A percentile compares a stretch with the other conserved stretches of the same genome.
phyloP scores from a whole-genome alignment of 2,797 vertebrate species.

The Gadopsis marmoratus region DNA sequence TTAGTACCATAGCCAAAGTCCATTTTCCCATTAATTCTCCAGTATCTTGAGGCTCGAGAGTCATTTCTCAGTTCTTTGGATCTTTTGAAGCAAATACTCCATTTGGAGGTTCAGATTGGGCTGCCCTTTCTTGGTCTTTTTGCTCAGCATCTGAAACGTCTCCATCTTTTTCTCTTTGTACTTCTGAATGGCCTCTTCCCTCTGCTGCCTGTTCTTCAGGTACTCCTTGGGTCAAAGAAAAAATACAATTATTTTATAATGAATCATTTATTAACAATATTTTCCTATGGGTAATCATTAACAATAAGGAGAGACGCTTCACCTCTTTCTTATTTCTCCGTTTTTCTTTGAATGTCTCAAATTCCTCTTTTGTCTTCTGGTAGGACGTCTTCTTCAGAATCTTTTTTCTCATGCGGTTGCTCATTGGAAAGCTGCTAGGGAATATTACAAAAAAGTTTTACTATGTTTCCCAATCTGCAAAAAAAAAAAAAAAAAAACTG shows the following conservation, averaged over 20 bases:
- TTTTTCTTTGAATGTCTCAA: constrained; percentile 86
- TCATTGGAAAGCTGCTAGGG: constrained; percentile 73
- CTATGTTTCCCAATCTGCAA: background rate
- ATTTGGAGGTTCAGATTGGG: constrained; percentile 96
- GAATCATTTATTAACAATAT: too few species aligned
- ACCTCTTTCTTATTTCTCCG: constrained; percentile 91
- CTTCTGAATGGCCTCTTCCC: constrained; percentile 88
- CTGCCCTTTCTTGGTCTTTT: constrained; percentile 96
- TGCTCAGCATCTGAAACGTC: constrained; percentile 90
- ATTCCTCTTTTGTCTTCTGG: constrained; percentile 93
- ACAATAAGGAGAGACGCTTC: constrained; percentile 1
- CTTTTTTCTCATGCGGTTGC: constrained; percentile 81
- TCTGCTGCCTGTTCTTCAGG: constrained; percentile 87
- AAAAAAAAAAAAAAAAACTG: too few species aligned
- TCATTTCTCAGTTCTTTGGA: constrained; percentile 84
- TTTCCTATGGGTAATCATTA: background rate
- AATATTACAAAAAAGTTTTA: background rate
- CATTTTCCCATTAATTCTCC: background rate
- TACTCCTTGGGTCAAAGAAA: constrained; percentile 83
- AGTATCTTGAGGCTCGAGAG: background rate
- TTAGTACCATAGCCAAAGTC: background rate
- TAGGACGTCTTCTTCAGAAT: constrained; percentile 89
- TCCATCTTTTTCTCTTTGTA: constrained; percentile 95
- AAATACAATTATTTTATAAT: too few species aligned
- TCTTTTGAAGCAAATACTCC: constrained; percentile 96